Percentiles rank a stretch among this genome's conserved stretches.
Conservation (phyloP, 2,113 vertebrate species). For the Terrapene triunguis region DNA sequence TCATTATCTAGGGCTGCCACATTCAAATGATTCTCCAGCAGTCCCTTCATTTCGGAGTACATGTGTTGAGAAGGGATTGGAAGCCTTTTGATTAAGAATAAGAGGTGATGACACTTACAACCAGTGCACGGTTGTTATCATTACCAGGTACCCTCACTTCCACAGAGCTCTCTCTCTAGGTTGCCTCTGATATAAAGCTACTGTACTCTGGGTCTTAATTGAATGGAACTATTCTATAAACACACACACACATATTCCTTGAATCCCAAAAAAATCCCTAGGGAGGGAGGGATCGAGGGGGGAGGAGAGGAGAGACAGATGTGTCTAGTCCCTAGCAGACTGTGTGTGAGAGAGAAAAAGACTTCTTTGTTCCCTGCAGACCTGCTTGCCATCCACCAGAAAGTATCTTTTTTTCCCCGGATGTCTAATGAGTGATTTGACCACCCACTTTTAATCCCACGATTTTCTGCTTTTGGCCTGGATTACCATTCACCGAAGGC, state of each 20-base stretch:
- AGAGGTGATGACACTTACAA: slow-evolving; percentile 80
- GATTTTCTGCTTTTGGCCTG: slow-evolving; percentile 60
- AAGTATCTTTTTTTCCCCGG: slow-evolving; percentile 26
- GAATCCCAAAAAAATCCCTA: slow-evolving; percentile 73
- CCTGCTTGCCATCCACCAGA: slow-evolving; percentile 42
- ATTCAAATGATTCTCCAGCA: slow-evolving; percentile 80
- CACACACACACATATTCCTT: slow-evolving; percentile 50
- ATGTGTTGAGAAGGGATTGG: slow-evolving; percentile 76
- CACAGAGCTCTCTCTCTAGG: slow-evolving; percentile 74
- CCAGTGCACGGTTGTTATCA: slow-evolving; percentile 79
- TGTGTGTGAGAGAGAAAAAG: slow-evolving; percentile 41
- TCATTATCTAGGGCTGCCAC: slow-evolving; percentile 82
- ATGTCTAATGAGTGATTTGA: slow-evolving; percentile 69
- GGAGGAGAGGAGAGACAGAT: slow-evolving; percentile 76
- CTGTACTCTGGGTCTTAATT: slow-evolving; percentile 77
- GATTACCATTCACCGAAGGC: slow-evolving; percentile 65
- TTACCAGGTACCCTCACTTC: slow-evolving; percentile 79
- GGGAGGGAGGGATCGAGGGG: slow-evolving; percentile 66
- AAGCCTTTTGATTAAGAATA: slow-evolving; percentile 83
- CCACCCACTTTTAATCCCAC: slow-evolving; percentile 64
- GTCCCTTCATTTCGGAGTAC: slow-evolving; percentile 78
- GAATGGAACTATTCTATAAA: slow-evolving; percentile 80
- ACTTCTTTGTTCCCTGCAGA: slow-evolving; percentile 69
- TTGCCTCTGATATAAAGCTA: slow-evolving; percentile 79
- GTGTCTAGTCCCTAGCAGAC: slow-evolving; percentile 67